Base-by-base conservation (phyloP, 2,113 vertebrate species). In the Myodes glareolus region DNA sequence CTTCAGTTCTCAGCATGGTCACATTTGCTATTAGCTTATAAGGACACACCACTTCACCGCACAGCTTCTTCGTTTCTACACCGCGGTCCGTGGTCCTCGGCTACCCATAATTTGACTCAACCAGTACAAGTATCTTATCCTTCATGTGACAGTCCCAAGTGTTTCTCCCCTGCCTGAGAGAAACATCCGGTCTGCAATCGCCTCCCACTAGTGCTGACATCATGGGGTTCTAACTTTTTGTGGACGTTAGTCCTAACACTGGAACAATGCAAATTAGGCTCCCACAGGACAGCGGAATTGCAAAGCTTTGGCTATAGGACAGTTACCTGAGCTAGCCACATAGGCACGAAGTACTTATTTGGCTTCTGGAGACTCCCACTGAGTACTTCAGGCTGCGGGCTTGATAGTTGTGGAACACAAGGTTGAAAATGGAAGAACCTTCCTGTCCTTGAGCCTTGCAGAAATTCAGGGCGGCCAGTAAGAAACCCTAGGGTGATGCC, bases 21-120 rank as follows among this genome's bases (percentile, higher is more conserved):
- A 61, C 58, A 88, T 45, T 14, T 78, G 16, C 68, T 23, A 5
- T 11, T 25, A 6, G 17, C 45, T 77, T 19, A 1, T 23, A 7
- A 13, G 0, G 29, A 55, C n/a, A 9, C 16, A 1, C 10, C 0
- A 7, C 2, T 0, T 67, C 55, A 21, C 45, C 1, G 4, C 16
- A 3, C 0, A 12, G 36, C 21, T 31, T 55, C 29, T 33, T 29
- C 0, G 23, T 7, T 33, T 21, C 42, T 23, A 2, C 5, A 0
- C 31, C 4, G 3, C 0, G 0, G 1, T 42, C 23, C 10, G 0
- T 0, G 1, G 11, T 42, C 42, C 52, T 47, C 42, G 5, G 52
- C 14, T 42, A 68, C 7, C 23, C 61, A 17, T 21, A 1, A 3
- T 17, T 1, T n/a, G 9, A 10, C 5, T 45, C 36, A 55, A 17